Base-by-base conservation (phyloP, 1,140 invertebrate species). In the Anastrepha ludens region DNA sequence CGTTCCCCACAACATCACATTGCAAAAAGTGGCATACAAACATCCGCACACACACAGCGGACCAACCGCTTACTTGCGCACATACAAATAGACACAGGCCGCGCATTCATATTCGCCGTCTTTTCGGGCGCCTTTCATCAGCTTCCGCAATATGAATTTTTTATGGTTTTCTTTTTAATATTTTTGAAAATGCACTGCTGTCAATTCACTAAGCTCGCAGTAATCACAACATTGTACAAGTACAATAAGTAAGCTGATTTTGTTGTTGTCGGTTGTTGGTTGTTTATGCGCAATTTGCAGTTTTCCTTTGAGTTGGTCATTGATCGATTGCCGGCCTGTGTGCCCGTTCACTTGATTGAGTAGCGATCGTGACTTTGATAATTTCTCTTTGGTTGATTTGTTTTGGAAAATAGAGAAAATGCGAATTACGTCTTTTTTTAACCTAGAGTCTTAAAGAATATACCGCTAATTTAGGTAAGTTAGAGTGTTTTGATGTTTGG, bases 351-450 rank as follows among this genome's bases (percentile, higher is more conserved):
- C 20, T 13, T 81, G 47, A 58, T 81, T n/a, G 47, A 58, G 7
- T 5, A 41, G 74, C 8, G 74, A 29, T 81, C 74, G 50, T 81
- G 74, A 81, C 74, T 81, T 81, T 81, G 74, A 9, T 81, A 50
- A 20, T 58, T 81, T 81, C 74, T 50, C 74, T 47, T 50, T 55
- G 8, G 44, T 1, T 81, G n/a, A 11, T 81, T 81, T 74, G 44
- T 81, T 81, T 81, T 50, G 47, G 74, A 81, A 78, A 78, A 9
- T 13, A 4, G 5, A 5, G 9, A 15, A 74, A 47, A 74, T 74
- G 29, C 29, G 29, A 29, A 29, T 29, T 29, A 29, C 1, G 0
- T 29, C 1, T 29, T 29, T 29, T 29, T 29, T 1, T 29, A 29
- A 29, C 1, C 29, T 29, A 29, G 29, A 29, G 29, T 29, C 29